Evolutionary conservation across 1,140 invertebrate genomes (phyloP).

Genomic region (Chelonus insularis): DNA sequence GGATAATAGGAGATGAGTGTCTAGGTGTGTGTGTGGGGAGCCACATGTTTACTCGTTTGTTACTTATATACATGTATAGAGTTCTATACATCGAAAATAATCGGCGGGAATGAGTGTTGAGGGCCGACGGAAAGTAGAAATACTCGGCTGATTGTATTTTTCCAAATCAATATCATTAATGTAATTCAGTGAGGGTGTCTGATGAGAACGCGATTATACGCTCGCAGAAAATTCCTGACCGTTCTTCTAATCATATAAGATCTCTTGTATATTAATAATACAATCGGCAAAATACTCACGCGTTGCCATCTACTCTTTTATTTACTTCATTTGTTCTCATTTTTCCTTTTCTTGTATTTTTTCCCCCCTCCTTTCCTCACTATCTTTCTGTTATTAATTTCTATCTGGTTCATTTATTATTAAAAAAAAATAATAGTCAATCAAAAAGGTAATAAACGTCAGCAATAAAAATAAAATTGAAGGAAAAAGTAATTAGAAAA

Average conservation of each 20-base stretch:
- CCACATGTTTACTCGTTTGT: too few species aligned
- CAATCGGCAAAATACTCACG: conserved; percentile 21
- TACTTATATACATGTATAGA: too few species aligned
- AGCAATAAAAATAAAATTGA: too few species aligned
- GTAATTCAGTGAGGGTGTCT: conserved; percentile 51
- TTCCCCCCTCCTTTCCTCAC: conserved; percentile 2
- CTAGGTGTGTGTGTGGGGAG: too few species aligned
- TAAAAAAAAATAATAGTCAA: too few species aligned
- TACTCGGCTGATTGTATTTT: conserved; percentile 47
- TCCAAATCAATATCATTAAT: conserved; percentile 57
- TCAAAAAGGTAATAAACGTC: too few species aligned
- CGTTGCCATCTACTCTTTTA: neutral
- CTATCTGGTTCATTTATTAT: too few species aligned
- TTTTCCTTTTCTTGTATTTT: conserved; percentile 15
- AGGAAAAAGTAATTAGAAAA: too few species aligned
- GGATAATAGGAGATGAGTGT: too few species aligned
- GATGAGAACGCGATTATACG: conserved; percentile 45
- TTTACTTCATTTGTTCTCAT: conserved; percentile 10
- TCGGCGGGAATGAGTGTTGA: neutral
- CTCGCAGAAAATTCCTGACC: conserved; percentile 27
- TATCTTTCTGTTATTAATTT: conserved; percentile 6
- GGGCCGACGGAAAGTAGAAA: conserved; percentile 2
- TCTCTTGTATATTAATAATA: conserved; percentile 35
- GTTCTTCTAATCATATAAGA: conserved; percentile 16
- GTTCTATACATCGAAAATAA: neutral